Evolutionary conservation across 2,888 invertebrate species (phyloP).

Genomic region (Parasteatoda lunata): DNA sequence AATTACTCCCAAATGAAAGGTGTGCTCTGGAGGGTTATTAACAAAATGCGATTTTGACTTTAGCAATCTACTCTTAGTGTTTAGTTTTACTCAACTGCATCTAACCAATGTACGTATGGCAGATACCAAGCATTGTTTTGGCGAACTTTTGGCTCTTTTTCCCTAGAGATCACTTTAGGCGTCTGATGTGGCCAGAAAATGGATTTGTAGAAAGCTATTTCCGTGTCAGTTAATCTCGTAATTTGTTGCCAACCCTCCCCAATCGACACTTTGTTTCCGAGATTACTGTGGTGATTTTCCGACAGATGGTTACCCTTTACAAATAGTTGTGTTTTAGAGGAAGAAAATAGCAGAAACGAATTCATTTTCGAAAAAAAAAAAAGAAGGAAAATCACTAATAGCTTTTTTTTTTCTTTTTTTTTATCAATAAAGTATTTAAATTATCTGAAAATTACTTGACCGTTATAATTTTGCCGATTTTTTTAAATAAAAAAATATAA

Average conservation of each 20-base stretch:
- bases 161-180: conserved; percentile 58
- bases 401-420: too few relatives aligned
- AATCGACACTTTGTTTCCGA: conserved; percentile 32
- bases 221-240: conserved; percentile 64
- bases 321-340: conserved; percentile 26
- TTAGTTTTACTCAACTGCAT: conserved; percentile 50
- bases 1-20: conserved; percentile 11
- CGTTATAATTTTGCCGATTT: too few relatives aligned
- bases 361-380: too few relatives aligned
- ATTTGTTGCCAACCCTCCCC: conserved; percentile 47
- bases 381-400: too few relatives aligned
- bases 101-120: conserved; percentile 50
- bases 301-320: conserved; percentile 47
- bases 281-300: conserved; percentile 44
- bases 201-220: conserved; percentile 66
- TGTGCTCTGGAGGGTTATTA: conserved; percentile 53
- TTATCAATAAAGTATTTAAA: too few relatives aligned
- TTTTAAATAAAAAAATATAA: too few relatives aligned
- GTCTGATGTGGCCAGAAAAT: conserved; percentile 59
- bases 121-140: conserved; percentile 54
- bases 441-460: too few relatives aligned
- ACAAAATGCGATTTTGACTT: conserved; percentile 60
- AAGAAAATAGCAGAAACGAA: too few relatives aligned
- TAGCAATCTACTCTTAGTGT: conserved; percentile 52
- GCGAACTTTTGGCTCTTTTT: conserved; percentile 17